Conservation (phyloP, 2,888 invertebrate genomes). For the Hipparchia semele region DNA sequence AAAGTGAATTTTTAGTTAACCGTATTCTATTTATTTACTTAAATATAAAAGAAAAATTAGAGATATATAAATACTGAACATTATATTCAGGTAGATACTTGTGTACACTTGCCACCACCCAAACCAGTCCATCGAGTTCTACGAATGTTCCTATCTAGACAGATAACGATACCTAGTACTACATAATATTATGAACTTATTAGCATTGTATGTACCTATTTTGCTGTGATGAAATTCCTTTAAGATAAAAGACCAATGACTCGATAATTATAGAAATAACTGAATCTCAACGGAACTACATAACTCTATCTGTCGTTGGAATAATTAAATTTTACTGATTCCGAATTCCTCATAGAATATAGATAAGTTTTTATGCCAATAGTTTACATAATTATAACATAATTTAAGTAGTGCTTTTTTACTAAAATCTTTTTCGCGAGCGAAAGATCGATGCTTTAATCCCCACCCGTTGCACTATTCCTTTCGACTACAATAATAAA, state of each 20-base stretch:
- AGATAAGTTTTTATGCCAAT: slow-evolving; percentile 6
- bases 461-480: too few relatives aligned
- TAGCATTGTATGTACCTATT: slow-evolving; percentile 6
- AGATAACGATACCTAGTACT: slow-evolving; percentile 23
- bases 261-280: slow-evolving; percentile 45
- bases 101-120: not conserved
- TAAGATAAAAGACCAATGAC: slow-evolving; percentile 46
- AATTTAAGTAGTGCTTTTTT: too few relatives aligned
- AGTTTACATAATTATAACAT: too few relatives aligned
- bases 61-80: too few relatives aligned
- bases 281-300: slow-evolving; percentile 33
- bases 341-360: slow-evolving; percentile 21
- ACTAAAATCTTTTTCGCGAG: too few relatives aligned
- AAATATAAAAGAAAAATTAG: too few relatives aligned
- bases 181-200: slow-evolving; percentile 19
- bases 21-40: too few relatives aligned
- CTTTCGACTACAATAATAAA: too few relatives aligned
- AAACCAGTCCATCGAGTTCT: slow-evolving; percentile 57
- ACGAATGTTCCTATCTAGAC: slow-evolving; percentile 38
- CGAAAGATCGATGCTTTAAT: too few relatives aligned
- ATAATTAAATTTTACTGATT: slow-evolving; percentile 37
- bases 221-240: slow-evolving; percentile 42
- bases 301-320: slow-evolving; percentile 36
- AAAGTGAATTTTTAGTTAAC: too few relatives aligned
- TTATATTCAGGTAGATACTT: too few relatives aligned